A percentile compares a stretch with the other conserved stretches of the same genome.
These are phyloP conservation scores for Endotricha flammealis DNA, from an alignment of 2,888 invertebrate genomes.

Conservation along the genomic window DNA sequence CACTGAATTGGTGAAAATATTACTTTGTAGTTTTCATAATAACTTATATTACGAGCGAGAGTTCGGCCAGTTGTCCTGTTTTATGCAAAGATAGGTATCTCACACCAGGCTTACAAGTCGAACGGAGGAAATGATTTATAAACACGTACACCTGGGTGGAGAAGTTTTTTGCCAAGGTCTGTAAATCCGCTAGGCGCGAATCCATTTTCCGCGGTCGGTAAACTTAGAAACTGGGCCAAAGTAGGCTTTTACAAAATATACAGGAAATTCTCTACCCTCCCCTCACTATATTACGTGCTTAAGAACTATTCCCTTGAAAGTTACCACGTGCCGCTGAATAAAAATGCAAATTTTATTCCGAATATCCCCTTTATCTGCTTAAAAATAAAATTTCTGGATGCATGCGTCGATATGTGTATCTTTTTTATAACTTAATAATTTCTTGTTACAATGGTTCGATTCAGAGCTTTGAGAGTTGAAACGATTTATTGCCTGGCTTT, in stretches of 20 bases:
- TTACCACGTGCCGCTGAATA: constrained; percentile 48
- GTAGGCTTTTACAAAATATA: constrained; percentile 69
- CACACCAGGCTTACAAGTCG: no score
- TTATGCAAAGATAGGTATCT: no score
- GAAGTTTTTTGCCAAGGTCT: constrained; percentile 47
- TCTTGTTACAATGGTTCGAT: no score
- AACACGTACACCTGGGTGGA: constrained; percentile 21
- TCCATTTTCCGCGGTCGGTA: constrained; percentile 68
- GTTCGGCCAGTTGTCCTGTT: no score
- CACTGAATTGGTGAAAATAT: no score
- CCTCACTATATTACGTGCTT: constrained; percentile 61
- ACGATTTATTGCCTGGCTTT: no score
- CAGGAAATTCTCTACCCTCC: constrained; percentile 49
- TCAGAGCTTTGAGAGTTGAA: no score
- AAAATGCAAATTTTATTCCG: constrained; percentile 52
- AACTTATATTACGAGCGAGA: no score
- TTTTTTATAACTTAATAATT: no score
- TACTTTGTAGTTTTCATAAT: no score
- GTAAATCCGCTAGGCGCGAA: constrained; percentile 61
- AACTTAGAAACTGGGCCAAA: constrained; percentile 72
- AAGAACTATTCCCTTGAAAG: constrained; percentile 60
- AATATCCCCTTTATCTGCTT: constrained; percentile 31
- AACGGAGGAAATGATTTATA: constrained; percentile 1
- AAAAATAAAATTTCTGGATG: constrained; percentile 16
- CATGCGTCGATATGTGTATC: not conserved